Evolutionary conservation across 1,140 invertebrate genomes (phyloP).

Genomic region (Lepidostoma basale): DNA sequence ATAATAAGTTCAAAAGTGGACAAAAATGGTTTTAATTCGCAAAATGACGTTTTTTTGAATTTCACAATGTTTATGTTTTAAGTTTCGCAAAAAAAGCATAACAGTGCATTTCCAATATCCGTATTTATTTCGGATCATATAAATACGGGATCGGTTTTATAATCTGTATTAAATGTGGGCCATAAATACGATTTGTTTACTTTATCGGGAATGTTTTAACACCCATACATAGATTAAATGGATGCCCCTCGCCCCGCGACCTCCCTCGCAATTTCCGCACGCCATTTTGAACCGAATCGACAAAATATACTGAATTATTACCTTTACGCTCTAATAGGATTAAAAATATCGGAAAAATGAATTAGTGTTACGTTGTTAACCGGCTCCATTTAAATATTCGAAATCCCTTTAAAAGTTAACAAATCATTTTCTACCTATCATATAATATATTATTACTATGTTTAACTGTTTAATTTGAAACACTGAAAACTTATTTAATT

Average conservation of each 20-base stretch:
- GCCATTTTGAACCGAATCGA: not conserved
- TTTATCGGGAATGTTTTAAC: slow-evolving; percentile 5
- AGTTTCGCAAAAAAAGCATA: not conserved
- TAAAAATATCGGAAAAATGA: slow-evolving; percentile 21
- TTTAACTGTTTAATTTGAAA: no score
- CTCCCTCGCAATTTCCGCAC: not conserved
- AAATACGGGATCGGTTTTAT: not conserved
- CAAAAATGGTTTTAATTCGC: no score
- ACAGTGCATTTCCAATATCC: not conserved
- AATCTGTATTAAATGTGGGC: no score
- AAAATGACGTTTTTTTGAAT: not conserved
- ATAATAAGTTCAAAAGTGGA: no score
- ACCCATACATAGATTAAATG: slow-evolving; percentile 21
- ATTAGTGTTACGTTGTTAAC: not conserved
- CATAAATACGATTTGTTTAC: slow-evolving; percentile 3
- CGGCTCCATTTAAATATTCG: no score
- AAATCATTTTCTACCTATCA: no score
- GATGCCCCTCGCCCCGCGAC: not conserved
- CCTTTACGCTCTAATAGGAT: slow-evolving; percentile 7
- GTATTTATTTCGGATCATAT: not conserved
- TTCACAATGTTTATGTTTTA: not conserved
- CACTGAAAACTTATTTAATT: no score
- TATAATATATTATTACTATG: no score
- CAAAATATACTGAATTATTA: slow-evolving; percentile 9
- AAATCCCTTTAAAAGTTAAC: no score